Evolutionary conservation across 2,888 invertebrate genomes (phyloP), one percentile per base, ranked within the genome.

Genomic region (Polyommatus iphigenia): DNA sequence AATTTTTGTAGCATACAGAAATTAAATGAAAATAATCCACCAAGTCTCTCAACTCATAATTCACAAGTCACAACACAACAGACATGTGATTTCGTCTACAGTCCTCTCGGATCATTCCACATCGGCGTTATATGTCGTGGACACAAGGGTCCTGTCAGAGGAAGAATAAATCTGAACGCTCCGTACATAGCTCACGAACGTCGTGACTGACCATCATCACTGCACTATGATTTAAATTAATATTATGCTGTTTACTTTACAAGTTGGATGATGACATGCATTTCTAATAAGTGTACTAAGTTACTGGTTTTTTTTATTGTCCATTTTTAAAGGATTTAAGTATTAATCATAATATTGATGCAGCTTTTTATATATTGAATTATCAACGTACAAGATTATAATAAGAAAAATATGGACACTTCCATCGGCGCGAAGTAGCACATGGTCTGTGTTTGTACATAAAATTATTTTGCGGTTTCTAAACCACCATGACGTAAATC

Each of bases 141-240:
- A 4, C 54, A 5, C 15, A 18, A 18, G 18, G 15, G 54, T 54
- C 54, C 54, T 54, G 54, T 54, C 18, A 18, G 54, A 54, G 54
- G 54, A 18, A 54, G 1, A 54, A 54, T 59, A 20, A 59, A 20
- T 8, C 20, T 20, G 59, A 20, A n/a, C 59, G 59, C 7, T 7
- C 59, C n/a, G 59, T 8, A 18, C 59, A 15, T 15, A 29, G 29
- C 67, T 13, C 29, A 15, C 67, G 67, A 29, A 8, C 29, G 13
- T 67, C 67, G 67, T 67, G 67, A 67, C 67, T 67, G 67, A 67
- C 29, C 62, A 67, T 24, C 67, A 67, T 67, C 67, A 29, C 67
- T 67, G 67, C 67, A 29, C 29, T 67, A 67, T 67, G 67, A 67
- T 67, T 67, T 67, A 29, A 67, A 67, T 67, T 67, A 67, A 29